Evolutionary conservation across 64 coral and sea anemone species (phyloP).

Genomic region (Catalaphyllia jardinei): DNA sequence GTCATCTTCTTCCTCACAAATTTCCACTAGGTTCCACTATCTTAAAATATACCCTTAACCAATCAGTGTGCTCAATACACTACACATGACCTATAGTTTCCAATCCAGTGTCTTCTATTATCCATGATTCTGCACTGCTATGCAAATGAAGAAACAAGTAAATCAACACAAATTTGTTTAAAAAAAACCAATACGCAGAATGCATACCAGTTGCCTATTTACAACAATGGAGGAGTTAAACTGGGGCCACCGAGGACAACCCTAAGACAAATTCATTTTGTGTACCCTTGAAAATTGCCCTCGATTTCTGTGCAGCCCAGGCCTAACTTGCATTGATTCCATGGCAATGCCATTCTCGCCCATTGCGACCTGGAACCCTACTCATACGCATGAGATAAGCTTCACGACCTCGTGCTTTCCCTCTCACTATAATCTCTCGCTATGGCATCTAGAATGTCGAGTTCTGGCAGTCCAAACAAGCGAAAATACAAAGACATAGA

Average conservation of each 20-base stretch:
- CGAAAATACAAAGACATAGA: constrained; percentile 61
- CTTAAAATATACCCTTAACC: too few species aligned
- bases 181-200: constrained; percentile 35
- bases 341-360: too few species aligned
- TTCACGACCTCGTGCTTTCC: constrained; percentile 19
- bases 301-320: constrained; percentile 48
- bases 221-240: not conserved
- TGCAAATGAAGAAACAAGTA: constrained; percentile 10
- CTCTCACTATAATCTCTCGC: too few species aligned
- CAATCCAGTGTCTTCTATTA: too few species aligned
- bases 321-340: constrained; percentile 25
- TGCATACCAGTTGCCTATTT: constrained; percentile 40
- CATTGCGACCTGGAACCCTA: too few species aligned
- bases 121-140: too few species aligned
- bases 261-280: not conserved
- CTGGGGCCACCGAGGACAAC: constrained; percentile 37
- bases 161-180: constrained; percentile 58
- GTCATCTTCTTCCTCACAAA: too few species aligned
- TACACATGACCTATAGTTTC: too few species aligned
- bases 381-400: constrained; percentile 49
- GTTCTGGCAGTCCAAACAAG: constrained; percentile 12
- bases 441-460: constrained; percentile 45
- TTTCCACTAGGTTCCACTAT: too few species aligned
- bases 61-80: too few species aligned
- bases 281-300: not conserved